Percentiles rank a stretch among this genome's conserved stretches.
phyloP scores from a whole-genome alignment of 2,797 vertebrate genomes.

The Thamnophis elegans region DNA sequence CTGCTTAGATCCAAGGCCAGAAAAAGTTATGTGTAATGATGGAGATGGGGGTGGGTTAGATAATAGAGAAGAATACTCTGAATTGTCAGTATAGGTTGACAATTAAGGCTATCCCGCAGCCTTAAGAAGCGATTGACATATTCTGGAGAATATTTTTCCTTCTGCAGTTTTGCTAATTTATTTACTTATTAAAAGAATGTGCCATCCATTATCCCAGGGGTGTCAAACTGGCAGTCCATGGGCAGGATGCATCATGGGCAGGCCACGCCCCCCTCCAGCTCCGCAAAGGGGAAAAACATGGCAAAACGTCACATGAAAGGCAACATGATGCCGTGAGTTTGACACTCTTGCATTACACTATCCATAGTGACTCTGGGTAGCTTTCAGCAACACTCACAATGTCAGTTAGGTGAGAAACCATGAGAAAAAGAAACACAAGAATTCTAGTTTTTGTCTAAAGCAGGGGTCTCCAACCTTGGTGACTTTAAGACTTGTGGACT shows the following conservation, averaged over 20 bases:
- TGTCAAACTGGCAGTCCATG: too few species aligned
- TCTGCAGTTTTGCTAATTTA: background rate
- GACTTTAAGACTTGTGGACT: too few species aligned
- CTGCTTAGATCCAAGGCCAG: background rate
- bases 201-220: background rate
- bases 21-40: background rate
- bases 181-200: background rate
- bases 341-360: background rate
- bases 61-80: background rate
- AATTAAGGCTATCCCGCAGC: background rate
- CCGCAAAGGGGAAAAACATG: too few species aligned
- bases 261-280: too few species aligned
- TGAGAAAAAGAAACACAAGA: background rate
- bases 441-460: background rate
- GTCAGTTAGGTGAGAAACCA: background rate
- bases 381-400: background rate
- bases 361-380: background rate
- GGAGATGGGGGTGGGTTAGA: background rate
- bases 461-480: too few species aligned
- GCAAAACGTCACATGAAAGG: too few species aligned
- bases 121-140: accelerated
- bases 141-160: background rate
- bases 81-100: background rate
- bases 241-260: too few species aligned
- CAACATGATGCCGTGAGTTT: too few species aligned